Conservation (phyloP, 2,888 invertebrate species). For the Drosophila quinaria region DNA sequence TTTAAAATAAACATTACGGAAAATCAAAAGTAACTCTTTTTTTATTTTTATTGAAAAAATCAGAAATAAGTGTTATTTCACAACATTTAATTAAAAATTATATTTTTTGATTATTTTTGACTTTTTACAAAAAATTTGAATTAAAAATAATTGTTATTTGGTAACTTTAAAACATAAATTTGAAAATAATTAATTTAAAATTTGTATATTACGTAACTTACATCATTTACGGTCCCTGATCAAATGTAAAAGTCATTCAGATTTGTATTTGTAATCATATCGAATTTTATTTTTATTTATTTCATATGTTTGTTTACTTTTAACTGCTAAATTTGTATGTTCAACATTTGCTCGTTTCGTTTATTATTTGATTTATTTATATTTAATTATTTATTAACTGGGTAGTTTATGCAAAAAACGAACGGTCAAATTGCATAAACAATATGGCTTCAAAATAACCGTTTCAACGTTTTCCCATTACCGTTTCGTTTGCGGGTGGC, state of each 20-base stretch:
- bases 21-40: too few species aligned
- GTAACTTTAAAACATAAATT: too few species aligned
- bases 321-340: slow-evolving; percentile 80
- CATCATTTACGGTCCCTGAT: too few species aligned
- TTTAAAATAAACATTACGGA: too few species aligned
- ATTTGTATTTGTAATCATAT: slow-evolving; percentile 38
- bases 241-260: slow-evolving; percentile 1
- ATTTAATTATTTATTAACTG: slow-evolving; percentile 65
- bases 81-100: too few species aligned
- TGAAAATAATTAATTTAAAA: too few species aligned
- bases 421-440: slow-evolving; percentile 73
- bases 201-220: too few species aligned
- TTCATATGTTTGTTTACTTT: slow-evolving; percentile 71
- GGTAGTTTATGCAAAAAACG: slow-evolving; percentile 69
- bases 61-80: too few species aligned
- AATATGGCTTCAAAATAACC: slow-evolving; percentile 78
- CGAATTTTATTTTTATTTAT: slow-evolving; percentile 67
- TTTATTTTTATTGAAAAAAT: too few species aligned
- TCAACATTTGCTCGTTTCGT: slow-evolving; percentile 69
- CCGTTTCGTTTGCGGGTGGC: slow-evolving; percentile 39
- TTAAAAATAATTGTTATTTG: too few species aligned
- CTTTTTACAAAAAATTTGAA: too few species aligned
- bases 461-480: slow-evolving; percentile 59
- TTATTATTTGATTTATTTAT: slow-evolving; percentile 63
- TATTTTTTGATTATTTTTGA: too few species aligned